Conservation (phyloP, 2,113 vertebrate genomes). For the Carassius carassius region DNA sequence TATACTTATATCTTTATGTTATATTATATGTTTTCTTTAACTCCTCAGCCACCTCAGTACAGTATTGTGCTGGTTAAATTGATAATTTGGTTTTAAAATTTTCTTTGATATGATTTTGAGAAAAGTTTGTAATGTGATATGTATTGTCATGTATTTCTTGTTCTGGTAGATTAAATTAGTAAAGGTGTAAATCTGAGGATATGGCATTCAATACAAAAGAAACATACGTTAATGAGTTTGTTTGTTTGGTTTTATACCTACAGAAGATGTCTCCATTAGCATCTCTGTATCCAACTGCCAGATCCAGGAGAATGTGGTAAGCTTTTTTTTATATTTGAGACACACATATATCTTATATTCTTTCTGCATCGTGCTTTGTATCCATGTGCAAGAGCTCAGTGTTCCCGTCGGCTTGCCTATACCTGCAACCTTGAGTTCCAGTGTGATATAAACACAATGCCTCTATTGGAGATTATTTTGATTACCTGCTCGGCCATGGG, state of each 20-base stretch:
- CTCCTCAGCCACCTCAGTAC: too few species aligned
- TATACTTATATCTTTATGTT: too few species aligned
- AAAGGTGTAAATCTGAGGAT: constrained; percentile 10
- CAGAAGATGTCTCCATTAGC: constrained; percentile 92
- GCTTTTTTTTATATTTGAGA: constrained; percentile 9
- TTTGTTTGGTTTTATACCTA: constrained; percentile 59
- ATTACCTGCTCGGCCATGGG: constrained; percentile 71
- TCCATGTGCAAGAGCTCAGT: constrained; percentile 15
- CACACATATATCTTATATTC: neutral
- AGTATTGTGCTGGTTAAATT: neutral
- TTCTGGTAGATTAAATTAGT: constrained; percentile 9
- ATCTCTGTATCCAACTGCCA: constrained; percentile 97
- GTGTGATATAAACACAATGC: constrained; percentile 70
- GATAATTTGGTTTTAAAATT: neutral
- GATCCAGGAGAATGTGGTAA: constrained; percentile 98
- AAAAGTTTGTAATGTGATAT: neutral
- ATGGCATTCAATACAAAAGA: neutral
- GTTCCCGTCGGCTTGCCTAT: constrained; percentile 45
- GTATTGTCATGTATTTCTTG: neutral
- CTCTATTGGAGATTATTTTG: constrained; percentile 73
- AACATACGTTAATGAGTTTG: neutral
- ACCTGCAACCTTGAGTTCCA: constrained; percentile 64
- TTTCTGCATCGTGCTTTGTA: constrained; percentile 27
- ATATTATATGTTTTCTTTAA: too few species aligned
- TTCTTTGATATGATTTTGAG: neutral